Percentiles rank a stretch among this genome's conserved stretches.
These are phyloP conservation scores for Ancistrus triradiatus DNA, from an alignment of 2,113 vertebrate species.

Conservation along the genomic window DNA sequence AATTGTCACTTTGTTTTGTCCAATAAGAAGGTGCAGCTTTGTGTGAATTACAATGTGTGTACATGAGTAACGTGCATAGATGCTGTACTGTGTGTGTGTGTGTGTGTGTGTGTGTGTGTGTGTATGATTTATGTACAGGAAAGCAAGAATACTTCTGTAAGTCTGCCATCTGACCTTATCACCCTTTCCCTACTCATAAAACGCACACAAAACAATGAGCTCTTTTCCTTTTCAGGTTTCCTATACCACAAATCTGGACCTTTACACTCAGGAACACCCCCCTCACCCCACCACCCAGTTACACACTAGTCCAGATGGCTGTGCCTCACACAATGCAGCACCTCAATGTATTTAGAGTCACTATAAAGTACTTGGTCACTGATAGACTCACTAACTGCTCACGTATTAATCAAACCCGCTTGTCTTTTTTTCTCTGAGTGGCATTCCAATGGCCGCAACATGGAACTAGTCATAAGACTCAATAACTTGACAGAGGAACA, in stretches of 20 bases:
- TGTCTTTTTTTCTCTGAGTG: no score
- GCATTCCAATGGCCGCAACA: background rate
- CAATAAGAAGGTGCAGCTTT: no score
- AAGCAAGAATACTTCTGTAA: constrained; percentile 32
- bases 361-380: background rate
- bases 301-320: constrained; percentile 1
- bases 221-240: constrained; percentile 60
- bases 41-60: no score
- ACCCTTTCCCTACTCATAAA: constrained; percentile 61
- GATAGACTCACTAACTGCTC: no score
- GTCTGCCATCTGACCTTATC: constrained; percentile 55
- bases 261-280: background rate
- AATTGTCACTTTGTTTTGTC: no score
- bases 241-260: constrained; percentile 44
- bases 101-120: constrained; percentile 40
- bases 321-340: constrained; percentile 13
- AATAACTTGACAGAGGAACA: no score
- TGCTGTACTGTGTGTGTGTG: constrained; percentile 16
- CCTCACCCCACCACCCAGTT: background rate
- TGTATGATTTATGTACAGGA: constrained; percentile 7
- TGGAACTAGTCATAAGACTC: no score
- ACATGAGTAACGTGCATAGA: no score
- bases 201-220: constrained; percentile 58
- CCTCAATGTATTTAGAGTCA: background rate
- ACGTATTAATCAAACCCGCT: background rate